Base-by-base conservation (phyloP, 1,140 invertebrate species). In the Triops cancriformis region DNA sequence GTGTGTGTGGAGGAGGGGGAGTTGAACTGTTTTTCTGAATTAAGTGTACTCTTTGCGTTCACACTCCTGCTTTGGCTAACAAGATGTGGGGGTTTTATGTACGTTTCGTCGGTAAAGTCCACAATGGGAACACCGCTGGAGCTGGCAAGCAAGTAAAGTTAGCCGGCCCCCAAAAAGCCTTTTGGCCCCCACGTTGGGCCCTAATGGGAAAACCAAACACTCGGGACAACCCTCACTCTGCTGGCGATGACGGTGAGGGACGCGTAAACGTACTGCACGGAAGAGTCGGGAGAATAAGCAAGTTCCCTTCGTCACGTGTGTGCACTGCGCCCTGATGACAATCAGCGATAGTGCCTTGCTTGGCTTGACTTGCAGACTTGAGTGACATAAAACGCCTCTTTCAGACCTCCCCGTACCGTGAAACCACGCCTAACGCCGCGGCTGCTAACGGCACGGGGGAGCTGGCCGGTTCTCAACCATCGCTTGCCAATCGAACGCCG, bases 101-200 rank as follows among this genome's bases (percentile, higher is more conserved):
- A 18, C 51, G 51, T 64, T 37, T 64, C 51, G 51, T 64, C 51
- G 51, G 51, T 64, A 64, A 64, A 64, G 51, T 64, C 51, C 51
- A 64, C 51, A 64, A 64, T 64, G 51, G 31, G 51, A 64, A 64
- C 51, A 64, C 51, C 51, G 51, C 51, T 64, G 51, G 18, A 64
- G 51, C 51, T 64, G 51, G 51, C 51, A 64, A 64, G 51, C 51
- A 64, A 64, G 51, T 64, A 64, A 64, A 64, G 51, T 64, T 64
- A 64, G 51, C 51, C 51, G 31, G 31, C 31, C 31, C 31, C 31
- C 31, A 2, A 37, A 37, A 64, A 64, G 10, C 51, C 14, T 64
- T 64, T 18, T 9, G 31, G 2, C 31, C 31, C 51, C 51, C 9
- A 10, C 10, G 51, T 64, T 64, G 51, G 31, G 51, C 51, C 51